Evolutionary conservation across 92 coral and sea anemone genomes (phyloP), one percentile per base, ranked within the genome.

Genomic region (Zoanthus sansibaricus): DNA sequence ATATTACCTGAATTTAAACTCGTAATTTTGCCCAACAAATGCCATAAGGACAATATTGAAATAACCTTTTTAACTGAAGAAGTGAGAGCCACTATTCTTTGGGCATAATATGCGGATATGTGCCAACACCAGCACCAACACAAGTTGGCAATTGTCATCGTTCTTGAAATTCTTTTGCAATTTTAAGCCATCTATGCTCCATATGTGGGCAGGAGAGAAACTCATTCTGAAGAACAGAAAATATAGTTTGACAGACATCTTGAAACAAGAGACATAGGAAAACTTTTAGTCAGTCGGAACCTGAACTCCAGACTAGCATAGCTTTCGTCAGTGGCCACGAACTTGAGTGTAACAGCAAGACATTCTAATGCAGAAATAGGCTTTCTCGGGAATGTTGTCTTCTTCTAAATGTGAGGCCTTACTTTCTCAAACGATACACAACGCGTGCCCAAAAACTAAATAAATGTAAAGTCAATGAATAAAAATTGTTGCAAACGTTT

Each of bases 91-190:
- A 87, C 66, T 61, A 72, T 86, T 82, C 59, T 68, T 79, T 25
- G 91, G 95, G 78, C 87, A 90, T 15, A 89, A 82, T 71, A 89
- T 78, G 16, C 91, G 71, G 47, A 92, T 74, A 56, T 92, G 95
- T 48, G 2, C 90, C 93, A 87, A 87, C 61, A 46, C 31, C 55
- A 52, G 86, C 86, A 80, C 86, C 86, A 64, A 61, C 52, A 46
- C 86, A 30, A 48, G 62, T 80, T 16, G 83, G 83, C 66, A 55
- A 31, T 7, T 14, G 44, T 42, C 37, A 55, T 44, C 47, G 70
- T 14, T 21, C 47, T 58, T 9, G 7, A 17, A 51, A 80, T 2
- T 16, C 37, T 25, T 79, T 48, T 21, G 72, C 87, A 44, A 87
- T 83, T 77, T 46, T 37, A 17, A 82, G 44, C 92, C 87, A 88